Base-by-base conservation (phyloP, 1,140 invertebrate genomes). In the Eumeta japonica region DNA sequence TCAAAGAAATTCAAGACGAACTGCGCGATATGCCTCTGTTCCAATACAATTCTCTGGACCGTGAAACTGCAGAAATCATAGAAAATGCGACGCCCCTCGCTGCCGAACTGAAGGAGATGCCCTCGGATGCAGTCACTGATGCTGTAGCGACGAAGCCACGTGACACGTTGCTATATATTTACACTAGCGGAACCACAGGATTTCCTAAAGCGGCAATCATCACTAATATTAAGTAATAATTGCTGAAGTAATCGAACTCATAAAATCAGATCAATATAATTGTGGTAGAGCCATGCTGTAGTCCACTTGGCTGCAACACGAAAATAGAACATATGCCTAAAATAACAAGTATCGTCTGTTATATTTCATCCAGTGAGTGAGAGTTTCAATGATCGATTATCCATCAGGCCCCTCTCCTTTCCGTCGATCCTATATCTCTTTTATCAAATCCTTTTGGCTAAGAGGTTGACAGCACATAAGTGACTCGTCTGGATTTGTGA, bases 151-250 rank as follows among this genome's bases (percentile, higher is more conserved):
- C 74, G 17, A 58, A 58, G 20, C 72, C 76, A 4, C 64, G 76
- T 43, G 85, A 89, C 54, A 82, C 80, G 46, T 45, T 89, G 3
- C 55, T 88, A 33, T 90, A 97, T 61, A 90, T 97, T 12, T 97
- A 91, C 59, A 97, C 94, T 1, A 95, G 92, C 37, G 94, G 93
- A 10, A 97, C 94, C 1, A 96, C 94, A 14, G 94, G 94, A 0
- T 74, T 97, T 41, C 94, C 94, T 0, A 97, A 97, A 60, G 92
- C 93, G 30, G 93, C 94, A 29, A 84, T 94, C 35, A 90, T 97
- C 43, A 89, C 83, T 24, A 84, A 94, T 67, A 81, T 85, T 15
- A 86, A 89, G 86, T 88, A 58, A 29, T 10, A 33, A 35, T 41
- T 17, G 18, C 12, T 16, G 1, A 24, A 10, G 2, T 3, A 7